These are phyloP conservation scores for Taurulus bubalis DNA, from an alignment of 2,113 vertebrate species.

Conservation along the genomic window DNA sequence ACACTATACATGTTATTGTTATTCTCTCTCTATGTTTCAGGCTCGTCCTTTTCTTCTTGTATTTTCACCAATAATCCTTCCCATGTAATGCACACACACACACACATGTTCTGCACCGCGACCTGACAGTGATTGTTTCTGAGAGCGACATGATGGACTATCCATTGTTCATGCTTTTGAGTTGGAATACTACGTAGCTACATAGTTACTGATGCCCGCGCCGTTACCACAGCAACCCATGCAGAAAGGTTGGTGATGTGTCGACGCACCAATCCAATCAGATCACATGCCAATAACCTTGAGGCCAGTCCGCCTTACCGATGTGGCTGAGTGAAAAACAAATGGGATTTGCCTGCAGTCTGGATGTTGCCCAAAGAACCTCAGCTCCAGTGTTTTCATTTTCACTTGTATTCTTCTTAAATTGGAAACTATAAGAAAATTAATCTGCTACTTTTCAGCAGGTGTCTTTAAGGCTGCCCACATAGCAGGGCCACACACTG, in stretches of 20 bases:
- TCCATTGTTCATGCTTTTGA: not conserved
- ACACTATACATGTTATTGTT: not conserved
- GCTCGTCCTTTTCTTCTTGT: not conserved
- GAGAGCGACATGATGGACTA: not conserved
- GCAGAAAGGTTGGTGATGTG: not conserved
- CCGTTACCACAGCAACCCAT: not conserved
- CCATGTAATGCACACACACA: not conserved
- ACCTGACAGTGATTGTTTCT: not conserved
- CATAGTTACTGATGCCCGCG: not conserved
- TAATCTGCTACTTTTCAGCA: not conserved
- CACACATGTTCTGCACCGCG: not conserved
- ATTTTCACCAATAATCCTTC: not conserved
- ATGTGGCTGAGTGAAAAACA: not conserved
- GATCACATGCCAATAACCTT: not conserved
- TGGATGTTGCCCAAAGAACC: not conserved
- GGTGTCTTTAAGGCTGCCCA: not conserved
- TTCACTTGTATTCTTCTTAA: not conserved
- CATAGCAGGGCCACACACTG: not conserved
- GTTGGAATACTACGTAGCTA: not conserved
- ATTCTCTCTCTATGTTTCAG: not conserved
- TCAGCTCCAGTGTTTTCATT: not conserved
- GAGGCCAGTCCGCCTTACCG: not conserved
- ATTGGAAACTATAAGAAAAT: not conserved
- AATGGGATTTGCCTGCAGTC: not conserved
- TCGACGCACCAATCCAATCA: not conserved